Evolutionary conservation across 2,113 vertebrate genomes (phyloP).

Genomic region (Oncorhynchus nerka): DNA sequence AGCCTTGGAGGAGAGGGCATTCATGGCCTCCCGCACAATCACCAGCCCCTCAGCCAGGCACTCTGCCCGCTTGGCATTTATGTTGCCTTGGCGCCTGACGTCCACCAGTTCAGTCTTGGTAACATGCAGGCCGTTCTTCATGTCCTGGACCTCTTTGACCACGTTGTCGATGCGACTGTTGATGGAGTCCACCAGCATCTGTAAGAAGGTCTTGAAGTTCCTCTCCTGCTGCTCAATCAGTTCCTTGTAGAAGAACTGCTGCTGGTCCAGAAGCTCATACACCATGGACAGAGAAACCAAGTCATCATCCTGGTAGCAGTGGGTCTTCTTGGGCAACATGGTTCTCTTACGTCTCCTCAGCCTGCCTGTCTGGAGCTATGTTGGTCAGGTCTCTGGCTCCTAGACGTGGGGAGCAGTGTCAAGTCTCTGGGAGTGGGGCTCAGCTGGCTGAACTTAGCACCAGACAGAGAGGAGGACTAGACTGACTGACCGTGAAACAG

Average conservation of each 20-base stretch:
- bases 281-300: constrained; percentile 55
- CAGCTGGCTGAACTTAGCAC: not conserved
- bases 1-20: constrained; percentile 42
- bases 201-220: constrained; percentile 67
- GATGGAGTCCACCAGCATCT: constrained; percentile 66
- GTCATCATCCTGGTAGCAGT: constrained; percentile 58
- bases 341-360: not conserved
- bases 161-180: constrained; percentile 63
- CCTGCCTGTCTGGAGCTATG: constrained; percentile 23
- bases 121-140: constrained; percentile 57
- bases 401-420: too few species aligned
- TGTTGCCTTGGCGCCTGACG: constrained; percentile 51
- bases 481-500: constrained; percentile 69
- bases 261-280: constrained; percentile 71
- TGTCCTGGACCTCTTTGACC: constrained; percentile 68
- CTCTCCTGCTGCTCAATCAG: constrained; percentile 71
- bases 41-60: constrained; percentile 65
- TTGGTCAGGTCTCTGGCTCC: not conserved
- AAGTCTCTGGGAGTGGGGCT: too few species aligned
- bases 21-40: constrained; percentile 56
- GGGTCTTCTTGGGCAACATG: constrained; percentile 62
- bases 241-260: constrained; percentile 65
- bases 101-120: constrained; percentile 56
- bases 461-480: constrained; percentile 11
- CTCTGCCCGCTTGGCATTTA: constrained; percentile 53